A percentile compares a stretch with the other conserved stretches of the same genome.
phyloP scores from a whole-genome alignment of 1,140 invertebrate genomes.

The Drosophila nikananu region DNA sequence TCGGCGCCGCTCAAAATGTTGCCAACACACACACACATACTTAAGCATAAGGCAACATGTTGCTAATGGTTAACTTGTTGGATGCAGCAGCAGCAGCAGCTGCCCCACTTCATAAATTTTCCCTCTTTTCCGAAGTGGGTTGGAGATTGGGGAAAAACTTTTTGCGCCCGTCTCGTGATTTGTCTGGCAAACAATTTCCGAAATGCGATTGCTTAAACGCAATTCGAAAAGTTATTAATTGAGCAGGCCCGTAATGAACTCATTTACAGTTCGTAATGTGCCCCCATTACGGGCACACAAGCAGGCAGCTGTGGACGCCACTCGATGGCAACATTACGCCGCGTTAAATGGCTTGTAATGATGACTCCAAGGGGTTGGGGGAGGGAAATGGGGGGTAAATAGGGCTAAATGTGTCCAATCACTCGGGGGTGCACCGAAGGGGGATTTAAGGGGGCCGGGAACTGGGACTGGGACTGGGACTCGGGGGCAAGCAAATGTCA shows the following conservation, averaged over 20 bases:
- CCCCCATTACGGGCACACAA: conserved; percentile 51
- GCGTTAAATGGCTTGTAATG: conserved; percentile 82
- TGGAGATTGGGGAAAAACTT: conserved; percentile 11
- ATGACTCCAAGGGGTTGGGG: conserved; percentile 25
- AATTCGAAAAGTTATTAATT: conserved; percentile 68
- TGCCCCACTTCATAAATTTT: conserved; percentile 24
- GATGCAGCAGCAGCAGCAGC: conserved; percentile 50
- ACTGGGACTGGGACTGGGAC: neutral
- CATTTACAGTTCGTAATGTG: conserved; percentile 76
- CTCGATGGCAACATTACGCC: conserved; percentile 76
- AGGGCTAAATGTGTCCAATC: conserved; percentile 80
- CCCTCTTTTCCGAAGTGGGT: neutral
- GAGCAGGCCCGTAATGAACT: conserved; percentile 66
- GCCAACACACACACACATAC: conserved; percentile 21
- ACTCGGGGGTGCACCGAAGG: conserved; percentile 45
- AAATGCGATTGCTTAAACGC: conserved; percentile 49
- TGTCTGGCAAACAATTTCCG: conserved; percentile 49
- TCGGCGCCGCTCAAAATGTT: conserved; percentile 65
- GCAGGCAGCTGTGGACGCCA: conserved; percentile 28
- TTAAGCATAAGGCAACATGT: conserved; percentile 50
- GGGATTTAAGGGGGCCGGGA: neutral
- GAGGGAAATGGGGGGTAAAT: conserved; percentile 61
- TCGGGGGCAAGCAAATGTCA: conserved; percentile 66
- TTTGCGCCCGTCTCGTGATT: conserved; percentile 26
- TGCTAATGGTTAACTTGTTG: conserved; percentile 72